Evolutionary conservation across 2,113 vertebrate species (phyloP).

Genomic region (Salvator merianae): DNA sequence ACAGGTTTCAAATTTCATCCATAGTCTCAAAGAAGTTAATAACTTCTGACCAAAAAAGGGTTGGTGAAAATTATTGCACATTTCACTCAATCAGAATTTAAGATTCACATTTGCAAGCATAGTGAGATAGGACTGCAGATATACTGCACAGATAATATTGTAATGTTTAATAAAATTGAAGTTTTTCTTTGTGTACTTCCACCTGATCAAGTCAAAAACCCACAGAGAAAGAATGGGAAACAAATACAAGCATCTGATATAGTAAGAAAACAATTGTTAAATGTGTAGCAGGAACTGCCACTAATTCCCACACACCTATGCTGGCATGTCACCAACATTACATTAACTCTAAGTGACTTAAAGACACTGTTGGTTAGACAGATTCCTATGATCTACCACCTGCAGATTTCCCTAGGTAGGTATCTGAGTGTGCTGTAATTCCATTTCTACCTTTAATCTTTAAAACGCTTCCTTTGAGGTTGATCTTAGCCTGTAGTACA

Average conservation of each 20-base stretch:
- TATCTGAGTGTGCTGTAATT: constrained; percentile 13
- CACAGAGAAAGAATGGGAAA: not conserved
- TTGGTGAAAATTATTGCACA: too few species aligned
- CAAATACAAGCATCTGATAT: constrained; percentile 23
- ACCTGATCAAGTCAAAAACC: too few species aligned
- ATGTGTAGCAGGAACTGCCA: not conserved
- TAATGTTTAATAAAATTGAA: too few species aligned
- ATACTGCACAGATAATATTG: too few species aligned
- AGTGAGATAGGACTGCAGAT: too few species aligned
- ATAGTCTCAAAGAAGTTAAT: too few species aligned
- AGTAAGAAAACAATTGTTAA: constrained; percentile 14
- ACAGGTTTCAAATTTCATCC: too few species aligned
- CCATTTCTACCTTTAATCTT: constrained; percentile 19
- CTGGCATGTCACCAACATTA: constrained; percentile 31
- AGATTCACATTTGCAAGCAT: too few species aligned
- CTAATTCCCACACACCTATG: not conserved
- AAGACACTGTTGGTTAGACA: constrained; percentile 32
- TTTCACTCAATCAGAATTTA: too few species aligned
- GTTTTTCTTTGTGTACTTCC: too few species aligned
- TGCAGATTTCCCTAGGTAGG: constrained; percentile 24
- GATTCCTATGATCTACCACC: constrained; percentile 30
- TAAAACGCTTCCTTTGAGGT: constrained; percentile 28
- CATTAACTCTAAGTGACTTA: constrained; percentile 39
- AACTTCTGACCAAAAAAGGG: too few species aligned
- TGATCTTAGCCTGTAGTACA: constrained; percentile 26